Conservation (phyloP, 2,113 vertebrate species). For the Pithys albifrons region DNA sequence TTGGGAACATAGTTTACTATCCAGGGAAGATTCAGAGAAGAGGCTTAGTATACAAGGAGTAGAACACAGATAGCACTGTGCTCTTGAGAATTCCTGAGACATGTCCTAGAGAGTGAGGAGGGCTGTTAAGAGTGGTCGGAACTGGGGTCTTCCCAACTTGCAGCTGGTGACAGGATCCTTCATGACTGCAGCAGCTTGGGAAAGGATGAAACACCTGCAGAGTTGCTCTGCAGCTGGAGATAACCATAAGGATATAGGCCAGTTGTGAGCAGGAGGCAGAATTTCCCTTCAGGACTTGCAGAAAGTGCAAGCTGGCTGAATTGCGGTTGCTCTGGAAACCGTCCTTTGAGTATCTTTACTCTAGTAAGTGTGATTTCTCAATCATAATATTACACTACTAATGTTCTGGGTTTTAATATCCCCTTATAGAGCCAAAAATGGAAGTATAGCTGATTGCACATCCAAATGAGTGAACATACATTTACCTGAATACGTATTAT, state of each 20-base stretch:
- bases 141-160: background rate
- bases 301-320: conserved; percentile 9
- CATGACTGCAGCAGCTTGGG: background rate
- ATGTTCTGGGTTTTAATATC: background rate
- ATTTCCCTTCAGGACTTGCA: background rate
- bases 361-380: conserved; percentile 10
- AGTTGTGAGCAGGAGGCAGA: conserved; percentile 13
- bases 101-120: background rate
- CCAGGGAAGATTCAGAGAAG: background rate
- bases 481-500: background rate
- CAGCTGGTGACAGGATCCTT: background rate
- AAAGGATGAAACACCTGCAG: background rate
- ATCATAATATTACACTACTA: conserved; percentile 18
- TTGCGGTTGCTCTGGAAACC: conserved; percentile 20
- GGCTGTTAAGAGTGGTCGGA: background rate
- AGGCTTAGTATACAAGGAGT: background rate
- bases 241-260: background rate
- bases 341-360: background rate
- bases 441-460: background rate
- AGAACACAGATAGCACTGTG: background rate
- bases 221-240: background rate
- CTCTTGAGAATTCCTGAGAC: background rate
- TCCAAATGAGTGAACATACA: background rate
- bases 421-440: background rate
- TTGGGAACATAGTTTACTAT: background rate